Percentiles rank a stretch among this genome's conserved stretches.
Conservation (phyloP, 2,797 vertebrate genomes). For the Ceryle rudis region DNA sequence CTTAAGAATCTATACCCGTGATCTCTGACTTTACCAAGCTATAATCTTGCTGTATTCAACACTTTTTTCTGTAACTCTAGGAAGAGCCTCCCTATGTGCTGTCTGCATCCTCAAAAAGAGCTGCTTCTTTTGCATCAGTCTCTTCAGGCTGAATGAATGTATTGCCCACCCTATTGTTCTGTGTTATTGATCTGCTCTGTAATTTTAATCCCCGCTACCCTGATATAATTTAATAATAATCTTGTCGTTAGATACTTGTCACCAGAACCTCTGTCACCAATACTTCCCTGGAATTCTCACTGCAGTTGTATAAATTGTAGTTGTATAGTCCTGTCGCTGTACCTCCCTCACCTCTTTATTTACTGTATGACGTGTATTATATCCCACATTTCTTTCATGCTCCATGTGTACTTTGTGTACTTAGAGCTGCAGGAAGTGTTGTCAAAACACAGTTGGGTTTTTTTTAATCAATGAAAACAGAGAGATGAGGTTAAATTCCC, state of each 20-base stretch:
- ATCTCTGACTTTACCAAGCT: background rate
- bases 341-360: background rate
- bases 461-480: background rate
- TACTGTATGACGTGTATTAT: background rate
- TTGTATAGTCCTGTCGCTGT: fast-evolving
- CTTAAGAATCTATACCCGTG: fast-evolving
- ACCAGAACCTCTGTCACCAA: background rate
- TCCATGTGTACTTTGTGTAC: background rate
- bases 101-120: background rate
- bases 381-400: background rate
- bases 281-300: background rate
- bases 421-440: background rate
- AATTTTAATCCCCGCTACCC: background rate
- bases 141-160: background rate
- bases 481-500: background rate
- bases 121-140: background rate
- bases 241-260: background rate
- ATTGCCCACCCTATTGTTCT: background rate
- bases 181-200: background rate
- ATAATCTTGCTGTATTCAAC: background rate
- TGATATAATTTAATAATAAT: background rate
- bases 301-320: background rate
- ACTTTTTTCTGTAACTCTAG: background rate
- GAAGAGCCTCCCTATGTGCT: fast-evolving
- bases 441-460: background rate